These are phyloP conservation scores for Microctonus brassicae DNA, from an alignment of 2,888 invertebrate species.

Conservation along the genomic window DNA sequence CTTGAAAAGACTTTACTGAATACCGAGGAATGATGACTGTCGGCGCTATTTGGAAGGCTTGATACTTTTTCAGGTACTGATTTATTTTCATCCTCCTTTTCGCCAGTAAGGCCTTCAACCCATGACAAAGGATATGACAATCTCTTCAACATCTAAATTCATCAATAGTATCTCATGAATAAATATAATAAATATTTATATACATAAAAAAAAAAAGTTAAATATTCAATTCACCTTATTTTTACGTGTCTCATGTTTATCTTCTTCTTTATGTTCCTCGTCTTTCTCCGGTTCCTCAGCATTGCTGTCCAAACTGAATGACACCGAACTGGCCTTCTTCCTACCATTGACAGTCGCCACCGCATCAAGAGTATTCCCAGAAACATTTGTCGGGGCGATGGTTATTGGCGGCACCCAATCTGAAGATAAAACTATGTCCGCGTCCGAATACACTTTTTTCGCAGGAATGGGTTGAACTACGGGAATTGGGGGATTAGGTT, in stretches of 20 bases:
- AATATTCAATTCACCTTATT: conserved; percentile 75
- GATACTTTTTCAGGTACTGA: conserved; percentile 73
- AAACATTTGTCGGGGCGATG: conserved; percentile 79
- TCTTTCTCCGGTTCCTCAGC: conserved; percentile 70
- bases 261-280: conserved; percentile 72
- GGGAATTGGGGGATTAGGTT: conserved; percentile 75
- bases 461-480: conserved; percentile 76
- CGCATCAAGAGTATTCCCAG: conserved; percentile 72
- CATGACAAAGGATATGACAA: conserved; percentile 92
- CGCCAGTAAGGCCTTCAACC: conserved; percentile 90
- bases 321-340: conserved; percentile 81
- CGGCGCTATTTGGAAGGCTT: conserved; percentile 74
- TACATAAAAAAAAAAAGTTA: conserved; percentile 11
- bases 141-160: conserved; percentile 89
- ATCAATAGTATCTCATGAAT: conserved; percentile 6
- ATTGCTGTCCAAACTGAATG: conserved; percentile 79
- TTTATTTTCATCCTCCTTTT: conserved; percentile 75
- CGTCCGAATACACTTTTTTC: conserved; percentile 87
- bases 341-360: conserved; percentile 71
- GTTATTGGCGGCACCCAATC: conserved; percentile 91
- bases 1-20: conserved; percentile 94
- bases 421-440: conserved; percentile 87
- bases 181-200: conserved; percentile 15
- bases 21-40: conserved; percentile 80
- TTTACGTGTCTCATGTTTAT: conserved; percentile 75